These are phyloP conservation scores for Pedetes capensis DNA, from an alignment of 2,113 vertebrate species.

Conservation along the genomic window DNA sequence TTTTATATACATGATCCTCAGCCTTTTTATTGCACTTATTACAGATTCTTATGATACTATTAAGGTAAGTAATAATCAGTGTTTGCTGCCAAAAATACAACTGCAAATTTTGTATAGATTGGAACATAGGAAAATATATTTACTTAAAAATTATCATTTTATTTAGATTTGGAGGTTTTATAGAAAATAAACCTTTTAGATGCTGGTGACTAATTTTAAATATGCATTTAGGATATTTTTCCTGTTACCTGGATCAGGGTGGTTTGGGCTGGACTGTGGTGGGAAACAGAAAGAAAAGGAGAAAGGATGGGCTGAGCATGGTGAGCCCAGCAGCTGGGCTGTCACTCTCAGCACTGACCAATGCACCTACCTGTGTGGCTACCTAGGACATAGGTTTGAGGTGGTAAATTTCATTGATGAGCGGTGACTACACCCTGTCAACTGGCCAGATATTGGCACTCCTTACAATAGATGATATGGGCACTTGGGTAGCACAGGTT, in stretches of 20 bases:
- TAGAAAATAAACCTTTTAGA: background rate
- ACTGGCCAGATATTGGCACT: background rate
- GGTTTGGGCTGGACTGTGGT: background rate
- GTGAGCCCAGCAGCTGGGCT: background rate
- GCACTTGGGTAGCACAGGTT: background rate
- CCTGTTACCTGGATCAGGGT: background rate
- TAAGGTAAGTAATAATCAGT: constrained; percentile 87
- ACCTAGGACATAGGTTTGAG: background rate
- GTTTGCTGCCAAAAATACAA: background rate
- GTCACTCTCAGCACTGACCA: no score
- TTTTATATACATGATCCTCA: constrained; percentile 99
- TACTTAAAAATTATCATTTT: background rate
- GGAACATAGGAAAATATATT: background rate
- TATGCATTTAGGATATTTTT: background rate
- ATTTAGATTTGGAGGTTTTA: background rate
- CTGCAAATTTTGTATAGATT: background rate
- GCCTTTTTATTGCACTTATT: constrained; percentile 98
- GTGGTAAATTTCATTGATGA: background rate
- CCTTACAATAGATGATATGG: background rate
- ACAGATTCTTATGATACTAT: constrained; percentile 97
- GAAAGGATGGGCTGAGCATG: background rate
- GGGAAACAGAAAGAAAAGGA: background rate
- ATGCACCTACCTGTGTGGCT: background rate
- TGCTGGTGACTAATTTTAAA: background rate
- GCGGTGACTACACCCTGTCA: background rate